phyloP scores from a whole-genome alignment of 1,140 invertebrate genomes.

The Pectinophora gossypiella region DNA sequence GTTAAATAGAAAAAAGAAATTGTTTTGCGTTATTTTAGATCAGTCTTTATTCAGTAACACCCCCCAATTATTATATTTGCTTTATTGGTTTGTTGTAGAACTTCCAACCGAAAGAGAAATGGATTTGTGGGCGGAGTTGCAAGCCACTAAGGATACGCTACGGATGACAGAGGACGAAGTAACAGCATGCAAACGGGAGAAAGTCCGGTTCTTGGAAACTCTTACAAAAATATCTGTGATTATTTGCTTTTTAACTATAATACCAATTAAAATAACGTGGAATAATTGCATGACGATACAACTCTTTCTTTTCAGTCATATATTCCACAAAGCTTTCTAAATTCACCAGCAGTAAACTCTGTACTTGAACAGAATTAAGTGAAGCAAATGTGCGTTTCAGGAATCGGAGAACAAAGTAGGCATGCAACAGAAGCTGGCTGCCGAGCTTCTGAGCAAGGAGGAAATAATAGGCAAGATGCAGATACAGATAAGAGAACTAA shows the following conservation, averaged over 20 bases:
- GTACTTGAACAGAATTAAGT: background rate
- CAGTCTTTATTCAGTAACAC: too few species aligned
- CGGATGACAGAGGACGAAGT: constrained; percentile 58
- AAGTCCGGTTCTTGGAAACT: constrained; percentile 61
- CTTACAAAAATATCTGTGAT: constrained; percentile 60
- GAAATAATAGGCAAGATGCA: constrained; percentile 63
- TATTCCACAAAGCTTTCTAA: constrained; percentile 43
- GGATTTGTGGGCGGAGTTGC: constrained; percentile 60
- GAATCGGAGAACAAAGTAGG: constrained; percentile 58
- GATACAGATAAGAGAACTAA: constrained; percentile 54
- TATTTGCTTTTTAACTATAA: constrained; percentile 12
- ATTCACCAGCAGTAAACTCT: constrained; percentile 6
- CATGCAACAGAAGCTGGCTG: constrained; percentile 61
- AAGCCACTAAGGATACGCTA: constrained; percentile 60
- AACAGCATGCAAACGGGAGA: constrained; percentile 52
- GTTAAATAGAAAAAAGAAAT: too few species aligned
- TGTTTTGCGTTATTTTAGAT: too few species aligned
- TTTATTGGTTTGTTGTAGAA: constrained; percentile 40
- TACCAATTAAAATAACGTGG: background rate
- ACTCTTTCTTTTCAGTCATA: constrained; percentile 42
- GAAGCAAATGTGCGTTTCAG: constrained; percentile 32
- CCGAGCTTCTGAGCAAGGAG: constrained; percentile 58
- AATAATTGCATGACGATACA: background rate
- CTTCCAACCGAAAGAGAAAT: constrained; percentile 61
- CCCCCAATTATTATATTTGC: too few species aligned